phyloP scores from a whole-genome alignment of 2,888 invertebrate genomes.

The Drosophila antonietae region DNA sequence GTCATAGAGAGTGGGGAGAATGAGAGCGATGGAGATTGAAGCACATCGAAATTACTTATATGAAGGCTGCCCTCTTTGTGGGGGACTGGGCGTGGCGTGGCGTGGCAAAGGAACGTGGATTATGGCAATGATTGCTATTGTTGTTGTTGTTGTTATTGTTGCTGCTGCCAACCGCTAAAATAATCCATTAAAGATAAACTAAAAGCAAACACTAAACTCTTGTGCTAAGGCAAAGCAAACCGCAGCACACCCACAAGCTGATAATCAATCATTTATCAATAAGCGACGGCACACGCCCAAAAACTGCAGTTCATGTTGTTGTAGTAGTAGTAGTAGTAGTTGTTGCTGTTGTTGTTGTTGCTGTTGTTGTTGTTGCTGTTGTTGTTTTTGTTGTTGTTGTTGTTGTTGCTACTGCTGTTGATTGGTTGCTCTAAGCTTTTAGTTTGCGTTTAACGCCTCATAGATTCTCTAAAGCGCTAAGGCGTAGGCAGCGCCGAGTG shows the following conservation, averaged over 20 bases:
- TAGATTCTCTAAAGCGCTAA: conserved; percentile 68
- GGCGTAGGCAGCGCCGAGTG: conserved; percentile 13
- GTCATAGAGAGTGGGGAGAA: conserved; percentile 25
- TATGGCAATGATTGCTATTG: conserved; percentile 59
- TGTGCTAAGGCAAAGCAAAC: conserved; percentile 70
- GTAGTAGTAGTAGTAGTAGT: background rate
- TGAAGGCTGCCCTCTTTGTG: conserved; percentile 35
- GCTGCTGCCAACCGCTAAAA: conserved; percentile 70
- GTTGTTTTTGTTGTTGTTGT: conserved; percentile 17
- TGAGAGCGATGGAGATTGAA: conserved; percentile 40
- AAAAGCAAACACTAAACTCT: conserved; percentile 77
- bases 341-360: conserved; percentile 6
- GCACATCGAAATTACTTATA: conserved; percentile 58
- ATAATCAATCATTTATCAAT: conserved; percentile 80
- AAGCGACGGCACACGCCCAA: conserved; percentile 70
- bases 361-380: conserved; percentile 37
- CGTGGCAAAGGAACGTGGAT: conserved; percentile 54
- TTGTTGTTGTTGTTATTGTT: conserved; percentile 17
- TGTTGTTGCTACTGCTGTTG: conserved; percentile 40
- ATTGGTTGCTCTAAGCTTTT: conserved; percentile 69
- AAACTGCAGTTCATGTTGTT: conserved; percentile 49
- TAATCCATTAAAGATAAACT: conserved; percentile 79
- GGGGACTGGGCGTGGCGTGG: conserved; percentile 9
- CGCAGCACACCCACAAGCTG: conserved; percentile 70
- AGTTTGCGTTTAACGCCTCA: conserved; percentile 80